Base-by-base conservation (phyloP, 1,140 invertebrate genomes). In the Drosophila kurseongensis region DNA sequence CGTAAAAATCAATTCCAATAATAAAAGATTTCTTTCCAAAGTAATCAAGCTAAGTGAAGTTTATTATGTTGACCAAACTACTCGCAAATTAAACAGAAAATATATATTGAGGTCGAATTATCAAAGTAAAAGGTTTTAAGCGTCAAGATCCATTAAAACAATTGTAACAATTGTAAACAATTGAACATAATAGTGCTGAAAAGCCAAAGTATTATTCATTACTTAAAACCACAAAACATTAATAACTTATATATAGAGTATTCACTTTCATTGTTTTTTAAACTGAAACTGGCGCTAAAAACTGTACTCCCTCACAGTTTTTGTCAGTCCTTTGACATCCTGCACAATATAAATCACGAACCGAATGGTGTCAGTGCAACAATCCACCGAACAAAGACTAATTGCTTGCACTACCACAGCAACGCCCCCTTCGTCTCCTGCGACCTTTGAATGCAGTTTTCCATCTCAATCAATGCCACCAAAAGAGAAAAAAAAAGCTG, bases 331-430 rank as follows among this genome's bases (percentile, higher is more conserved):
- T 66, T 52, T 75, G 54, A 44, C 47, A 44, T 54, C 27, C 44
- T 27, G 18, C 18, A 59, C 52, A 35, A 76, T 57, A 76, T 76
- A 76, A 76, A 76, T 76, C 73, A 76, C 61, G 12, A 54, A 47
- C 40, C 23, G 55, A 76, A 59, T 67, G 54, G 54, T 76, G 73
- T 48, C 73, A 76, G 63, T 50, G 41, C 23, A 52, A 65, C 76
- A 73, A 73, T 73, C 68, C 48, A 52, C 29, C 10, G 12, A 58
- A 61, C 59, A 80, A 60, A 65, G 73, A 56, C 81, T 76, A 85
- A 77, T 75, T 57, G 74, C 75, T 68, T 45, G 52, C 40, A 52
- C 47, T 63, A 40, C 54, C 52, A 35, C 60, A 45, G 13, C 10
- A n/a, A 6, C 40, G 10, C 32, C 35, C 5, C 18, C 54, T 18